Evolutionary conservation across 1,140 invertebrate species (phyloP), one percentile per base, ranked within the genome.

Genomic region (Melipona quadrifasciata): DNA sequence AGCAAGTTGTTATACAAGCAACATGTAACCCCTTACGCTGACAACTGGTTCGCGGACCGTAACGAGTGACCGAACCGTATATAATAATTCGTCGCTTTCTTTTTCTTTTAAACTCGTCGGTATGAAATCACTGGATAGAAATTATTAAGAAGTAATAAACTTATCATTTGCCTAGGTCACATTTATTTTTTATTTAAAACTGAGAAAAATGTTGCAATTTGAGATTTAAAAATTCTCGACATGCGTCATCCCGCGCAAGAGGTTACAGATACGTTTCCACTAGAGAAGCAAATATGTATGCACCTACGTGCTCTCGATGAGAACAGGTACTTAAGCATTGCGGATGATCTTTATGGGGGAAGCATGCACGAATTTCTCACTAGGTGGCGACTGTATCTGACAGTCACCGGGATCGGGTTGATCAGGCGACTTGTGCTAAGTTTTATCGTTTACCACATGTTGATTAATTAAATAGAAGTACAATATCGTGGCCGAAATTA

Each of bases 391-490:
- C 74, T 87, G 82, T 39, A 85, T 90, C 81, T 84, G 84, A 87
- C 85, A 92, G 91, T 92, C 91, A 92, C 89, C 91, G 88, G 87
- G 90, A 89, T 92, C 90, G 79, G 88, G 87, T 74, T 90, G 89
- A 93, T 88, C 88, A 88, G 91, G 87, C 88, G 87, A 91, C 87
- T 93, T 90, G 82, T 87, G 84, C 87, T 84, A 90, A 87, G 79
- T 91, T 91, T 89, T 88, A 87, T 90, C 86, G 51, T 92, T 92
- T 86, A 87, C 90, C 91, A 92, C 91, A 92, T 93, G 92, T 92
- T 92, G 89, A 91, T 92, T 92, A 91, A 89, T 91, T 88, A 88
- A 86, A 85, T 83, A 83, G 75, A 79, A 85, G 71, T 80, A 81
- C 61, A 75, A 51, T 80, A 90, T 86, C 27, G 75, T 68, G 84